Evolutionary conservation across 2,797 vertebrate genomes (phyloP).

Genomic region (Staurois parvus): DNA sequence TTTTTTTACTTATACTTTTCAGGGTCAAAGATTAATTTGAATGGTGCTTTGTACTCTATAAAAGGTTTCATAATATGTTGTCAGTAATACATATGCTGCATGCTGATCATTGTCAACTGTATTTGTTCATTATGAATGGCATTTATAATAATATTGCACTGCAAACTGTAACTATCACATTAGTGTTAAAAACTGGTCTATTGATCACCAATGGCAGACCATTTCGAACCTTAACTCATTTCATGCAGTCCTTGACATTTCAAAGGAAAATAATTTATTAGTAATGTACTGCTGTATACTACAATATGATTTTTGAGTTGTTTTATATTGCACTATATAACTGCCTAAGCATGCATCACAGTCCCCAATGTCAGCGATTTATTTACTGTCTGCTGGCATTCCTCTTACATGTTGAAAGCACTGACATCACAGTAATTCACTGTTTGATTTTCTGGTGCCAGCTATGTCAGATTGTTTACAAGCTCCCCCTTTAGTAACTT

Average conservation of each 20-base stretch:
- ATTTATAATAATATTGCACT: neutral
- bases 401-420: constrained; percentile 32
- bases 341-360: constrained; percentile 21
- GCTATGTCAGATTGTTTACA: constrained; percentile 32
- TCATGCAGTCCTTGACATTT: neutral
- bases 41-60: no score
- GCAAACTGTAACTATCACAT: neutral
- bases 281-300: neutral
- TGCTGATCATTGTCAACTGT: no score
- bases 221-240: constrained; percentile 7
- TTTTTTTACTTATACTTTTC: no score
- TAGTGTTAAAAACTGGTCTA: neutral
- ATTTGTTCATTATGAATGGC: neutral
- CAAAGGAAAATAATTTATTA: neutral
- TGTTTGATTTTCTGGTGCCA: constrained; percentile 44
- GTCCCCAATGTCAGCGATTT: constrained; percentile 18
- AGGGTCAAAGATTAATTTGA: no score
- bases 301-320: neutral
- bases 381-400: constrained; percentile 31
- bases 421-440: constrained; percentile 33
- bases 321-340: constrained; percentile 2
- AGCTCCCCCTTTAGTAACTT: constrained; percentile 17
- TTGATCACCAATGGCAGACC: neutral
- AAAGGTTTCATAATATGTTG: no score
- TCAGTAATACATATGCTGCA: no score